Evolutionary conservation across 2,113 vertebrate genomes (phyloP), one percentile per base, ranked within the genome.

Genomic region (Myotis brandtii): DNA sequence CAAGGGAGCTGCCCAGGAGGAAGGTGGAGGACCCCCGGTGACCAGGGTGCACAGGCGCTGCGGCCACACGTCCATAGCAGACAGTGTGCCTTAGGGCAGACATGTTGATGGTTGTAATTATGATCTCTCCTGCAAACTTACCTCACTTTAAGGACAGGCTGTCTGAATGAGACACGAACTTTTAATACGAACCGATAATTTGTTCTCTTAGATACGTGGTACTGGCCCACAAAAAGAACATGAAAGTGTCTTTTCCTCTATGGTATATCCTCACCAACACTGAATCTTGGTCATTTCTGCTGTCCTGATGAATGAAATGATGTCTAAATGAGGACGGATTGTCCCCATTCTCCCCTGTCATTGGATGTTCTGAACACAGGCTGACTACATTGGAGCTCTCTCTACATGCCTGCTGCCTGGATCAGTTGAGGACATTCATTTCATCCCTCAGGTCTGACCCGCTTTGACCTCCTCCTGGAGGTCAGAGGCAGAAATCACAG

Each of bases 11-110:
- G 14, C 18, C 21, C 40, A 6, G 52, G 46, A 21, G 27, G 30
- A 5, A 0, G 62, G 25, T 9, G 14, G 67, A 37, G 30, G 1
- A 21, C 2, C 20, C 25, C 25, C 4, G 23, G 67, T 64, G 54
- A 52, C 30, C 66, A 30, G 48, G 20, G 20, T 0, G 2, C 1
- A n/a, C 3, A 23, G 40, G 40, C 30, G 18, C 27, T 2, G 11
- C 0, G 10, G 67, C 14, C 30, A 7, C 11, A 30, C 2, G 37
- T 25, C 54, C 13, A 0, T 0, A 4, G 18, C 1, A 0, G 32
- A 14, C 3, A 6, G 25, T 5, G 17, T 34, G 30, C 37, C 86
- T 20, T 3, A 27, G 18, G 76, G 17, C n/a, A 21, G 76, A 43
- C 4, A 27, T 12, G 0, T 0, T 0, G 50, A n/a, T 2, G 25